Base-by-base conservation (phyloP, 1,140 invertebrate species). In the Scaptomyza pallida region DNA sequence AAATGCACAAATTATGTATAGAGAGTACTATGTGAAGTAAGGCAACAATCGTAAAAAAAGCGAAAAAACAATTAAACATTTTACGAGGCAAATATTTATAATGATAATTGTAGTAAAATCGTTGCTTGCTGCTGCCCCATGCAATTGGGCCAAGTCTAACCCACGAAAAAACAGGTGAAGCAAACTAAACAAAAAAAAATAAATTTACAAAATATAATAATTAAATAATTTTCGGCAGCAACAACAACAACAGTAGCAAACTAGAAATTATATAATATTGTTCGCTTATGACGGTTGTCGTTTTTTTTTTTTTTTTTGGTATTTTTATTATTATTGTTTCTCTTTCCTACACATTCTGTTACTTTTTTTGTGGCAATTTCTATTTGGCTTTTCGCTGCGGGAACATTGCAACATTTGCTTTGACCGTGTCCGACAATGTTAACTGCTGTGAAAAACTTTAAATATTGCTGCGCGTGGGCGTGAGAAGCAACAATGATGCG, bases 41-140 rank as follows among this genome's bases (percentile, higher is more conserved):
- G 33, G 2, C 16, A n/a, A 59, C 12, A 30, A 33, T 4, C 50
- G 9, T 17, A 54, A 52, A 21, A n/a, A n/a, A 30, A 33, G 4
- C 50, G 9, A n/a, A 54, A 52, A 40, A 72, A 54, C 69, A 72
- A 72, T 72, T 72, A 72, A 72, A 21, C 33, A 47, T 57, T 50
- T 40, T 57, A 52, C 44, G 10, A 35, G 47, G 47, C 52, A 72
- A 65, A 67, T 67, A 55, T 51, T 60, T 54, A 40, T 54, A 67
- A 67, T 72, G 60, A 72, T 72, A 67, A 72, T 67, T 67, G 54
- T 54, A 52, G 45, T 71, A 64, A 64, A 65, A 71, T 65, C 47
- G 51, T 40, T 33, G 30, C n/a, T n/a, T 65, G 52, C n/a, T n/a
- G 52, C 40, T 65, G 54, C 6, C 37, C 37, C 54, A 40, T 19